A percentile compares a stretch with the other conserved stretches of the same genome.
phyloP scores from a whole-genome alignment of 2,113 vertebrate species.

The Galbula dea region DNA sequence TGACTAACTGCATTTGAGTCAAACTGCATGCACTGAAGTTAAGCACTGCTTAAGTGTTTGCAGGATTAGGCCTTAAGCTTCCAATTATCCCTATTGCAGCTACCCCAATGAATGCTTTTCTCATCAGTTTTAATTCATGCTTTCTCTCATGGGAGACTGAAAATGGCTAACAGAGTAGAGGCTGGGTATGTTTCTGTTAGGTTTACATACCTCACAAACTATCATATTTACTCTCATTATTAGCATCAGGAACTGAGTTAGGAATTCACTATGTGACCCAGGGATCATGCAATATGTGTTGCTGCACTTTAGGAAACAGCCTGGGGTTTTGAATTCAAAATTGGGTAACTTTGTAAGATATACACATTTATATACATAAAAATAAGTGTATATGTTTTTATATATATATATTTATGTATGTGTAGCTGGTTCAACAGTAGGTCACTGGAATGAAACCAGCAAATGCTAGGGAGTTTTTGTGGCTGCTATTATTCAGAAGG shows the following conservation, averaged over 20 bases:
- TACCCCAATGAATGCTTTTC: constrained; percentile 12
- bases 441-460: neutral
- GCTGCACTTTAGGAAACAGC: neutral
- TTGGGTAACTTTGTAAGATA: neutral
- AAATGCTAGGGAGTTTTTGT: neutral
- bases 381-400: neutral
- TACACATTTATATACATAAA: no score
- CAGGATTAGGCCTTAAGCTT: constrained; percentile 46
- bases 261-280: neutral
- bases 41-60: constrained; percentile 19
- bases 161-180: constrained; percentile 20
- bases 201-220: neutral
- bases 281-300: neutral
- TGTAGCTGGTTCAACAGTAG: neutral
- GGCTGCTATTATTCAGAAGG: neutral
- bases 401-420: neutral
- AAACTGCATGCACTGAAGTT: constrained; percentile 47
- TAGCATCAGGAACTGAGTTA: neutral
- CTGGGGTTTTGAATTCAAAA: neutral
- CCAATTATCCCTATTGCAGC: constrained; percentile 36
- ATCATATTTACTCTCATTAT: constrained; percentile 11
- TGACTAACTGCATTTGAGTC: constrained; percentile 31
- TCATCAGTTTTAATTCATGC: constrained; percentile 26
- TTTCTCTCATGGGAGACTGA: constrained; percentile 9
- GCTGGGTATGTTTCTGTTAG: neutral